Percentiles rank a stretch among this genome's conserved stretches.
Evolutionary conservation across 2,888 invertebrate species (phyloP).

Genomic region (Tetheella fluctuosa): DNA sequence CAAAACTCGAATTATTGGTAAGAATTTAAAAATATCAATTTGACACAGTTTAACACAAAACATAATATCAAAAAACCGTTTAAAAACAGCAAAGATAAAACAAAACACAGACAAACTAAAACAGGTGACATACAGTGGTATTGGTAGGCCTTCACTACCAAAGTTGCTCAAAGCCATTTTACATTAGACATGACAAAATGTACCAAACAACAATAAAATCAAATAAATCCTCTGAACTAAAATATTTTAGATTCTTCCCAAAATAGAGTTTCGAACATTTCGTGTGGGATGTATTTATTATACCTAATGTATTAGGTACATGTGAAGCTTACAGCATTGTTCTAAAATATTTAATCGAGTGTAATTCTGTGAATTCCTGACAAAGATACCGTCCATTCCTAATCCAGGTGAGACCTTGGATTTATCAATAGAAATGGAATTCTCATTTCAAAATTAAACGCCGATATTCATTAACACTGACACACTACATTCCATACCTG

Average conservation of each 20-base stretch:
- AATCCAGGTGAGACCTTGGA: conserved; percentile 7
- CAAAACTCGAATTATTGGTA: no score
- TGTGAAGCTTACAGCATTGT: not conserved
- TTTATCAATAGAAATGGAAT: conserved; percentile 9
- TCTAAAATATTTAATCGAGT: not conserved
- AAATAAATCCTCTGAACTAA: not conserved
- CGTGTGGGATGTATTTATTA: not conserved
- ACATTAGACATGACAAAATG: not conserved
- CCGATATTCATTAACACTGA: not conserved
- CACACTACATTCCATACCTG: conserved; percentile 6
- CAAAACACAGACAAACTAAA: no score
- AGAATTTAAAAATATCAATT: no score
- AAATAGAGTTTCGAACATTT: not conserved
- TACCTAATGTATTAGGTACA: not conserved
- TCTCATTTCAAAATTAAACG: conserved; percentile 5
- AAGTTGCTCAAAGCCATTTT: no score
- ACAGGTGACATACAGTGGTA: no score
- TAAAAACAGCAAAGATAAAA: no score
- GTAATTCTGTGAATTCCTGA: not conserved
- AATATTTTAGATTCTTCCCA: not conserved
- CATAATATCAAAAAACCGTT: no score
- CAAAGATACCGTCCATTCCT: conserved; percentile 1
- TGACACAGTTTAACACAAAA: no score
- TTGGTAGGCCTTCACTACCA: no score
- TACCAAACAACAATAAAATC: not conserved